Evolutionary conservation across 2,888 invertebrate genomes (phyloP), one percentile per base, ranked within the genome.

Genomic region (Acronicta leporina): DNA sequence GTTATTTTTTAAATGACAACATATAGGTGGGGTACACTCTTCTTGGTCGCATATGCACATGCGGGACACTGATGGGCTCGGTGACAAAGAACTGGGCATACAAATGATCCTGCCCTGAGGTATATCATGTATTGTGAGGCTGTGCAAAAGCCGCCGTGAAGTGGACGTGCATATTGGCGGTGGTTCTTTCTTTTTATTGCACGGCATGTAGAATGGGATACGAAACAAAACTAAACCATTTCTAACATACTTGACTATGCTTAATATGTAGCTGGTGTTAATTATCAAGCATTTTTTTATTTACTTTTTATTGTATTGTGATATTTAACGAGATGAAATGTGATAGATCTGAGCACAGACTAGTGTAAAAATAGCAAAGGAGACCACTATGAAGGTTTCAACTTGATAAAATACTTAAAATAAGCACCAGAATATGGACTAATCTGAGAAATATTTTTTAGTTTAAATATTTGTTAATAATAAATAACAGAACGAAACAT

Each of bases 201-300:
- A 5, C 41, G 72, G 30, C 68, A 68, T 68, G 13, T 47, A 40
- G 30, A 14, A 38, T 27, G 7, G n/a, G n/a, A 5, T 27, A 15
- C 40, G 11, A 13, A 5, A 15, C 8, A 38, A 50, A 47, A 16
- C 41, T 72, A 58, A 30, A 44, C 15, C 68, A 68, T 65, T 33
- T 11, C 13, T 35, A 13, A 27, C 42, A 11, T 15, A 40, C 20
- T 53, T 42, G 15, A 11, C 5, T 50, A 35, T 20, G 6, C 11
- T 41, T n/a, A 10, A 10, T 27, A 46, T 30, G 25, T 43, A 38
- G 2, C 16, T 16, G 0, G 5, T 43, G 11, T 35, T 42, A 4
- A 33, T 48, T 42, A 20, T 50, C 7, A 13, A 30, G 9, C 33
- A 58, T 67, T 40, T 15, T 27, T n/a, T 14, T 13, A n/a, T 43